These are phyloP conservation scores for Thripadectes ignobilis DNA, from an alignment of 2,797 vertebrate species.

Conservation along the genomic window DNA sequence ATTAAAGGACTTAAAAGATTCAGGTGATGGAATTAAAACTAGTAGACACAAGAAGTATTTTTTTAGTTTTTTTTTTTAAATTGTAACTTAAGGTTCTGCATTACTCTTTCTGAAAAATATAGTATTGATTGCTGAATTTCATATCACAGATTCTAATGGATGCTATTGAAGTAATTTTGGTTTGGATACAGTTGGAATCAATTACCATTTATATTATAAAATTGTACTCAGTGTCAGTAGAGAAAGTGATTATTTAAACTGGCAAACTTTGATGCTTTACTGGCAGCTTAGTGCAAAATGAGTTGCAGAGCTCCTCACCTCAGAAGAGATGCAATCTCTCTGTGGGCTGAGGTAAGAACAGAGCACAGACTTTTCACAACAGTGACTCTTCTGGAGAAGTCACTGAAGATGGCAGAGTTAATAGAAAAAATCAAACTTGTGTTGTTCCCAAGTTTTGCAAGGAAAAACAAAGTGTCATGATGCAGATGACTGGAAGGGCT, in stretches of 20 bases:
- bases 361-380: neutral
- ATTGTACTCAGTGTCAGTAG: neutral
- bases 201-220: neutral
- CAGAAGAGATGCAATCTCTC: neutral
- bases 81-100: neutral
- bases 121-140: neutral
- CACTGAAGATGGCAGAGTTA: neutral
- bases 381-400: neutral
- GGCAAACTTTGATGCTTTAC: neutral
- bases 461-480: neutral
- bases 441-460: neutral
- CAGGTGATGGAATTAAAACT: neutral
- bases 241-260: neutral
- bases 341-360: neutral
- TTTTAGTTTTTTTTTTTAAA: neutral
- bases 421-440: neutral
- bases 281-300: neutral
- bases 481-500: neutral
- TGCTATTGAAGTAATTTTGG: constrained; percentile 15
- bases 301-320: neutral
- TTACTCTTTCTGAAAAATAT: neutral
- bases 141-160: neutral
- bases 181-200: neutral
- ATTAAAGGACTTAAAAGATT: neutral
- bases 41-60: neutral